Conservation (phyloP, 2,113 vertebrate genomes). For the Cyrtonyx montezumae region DNA sequence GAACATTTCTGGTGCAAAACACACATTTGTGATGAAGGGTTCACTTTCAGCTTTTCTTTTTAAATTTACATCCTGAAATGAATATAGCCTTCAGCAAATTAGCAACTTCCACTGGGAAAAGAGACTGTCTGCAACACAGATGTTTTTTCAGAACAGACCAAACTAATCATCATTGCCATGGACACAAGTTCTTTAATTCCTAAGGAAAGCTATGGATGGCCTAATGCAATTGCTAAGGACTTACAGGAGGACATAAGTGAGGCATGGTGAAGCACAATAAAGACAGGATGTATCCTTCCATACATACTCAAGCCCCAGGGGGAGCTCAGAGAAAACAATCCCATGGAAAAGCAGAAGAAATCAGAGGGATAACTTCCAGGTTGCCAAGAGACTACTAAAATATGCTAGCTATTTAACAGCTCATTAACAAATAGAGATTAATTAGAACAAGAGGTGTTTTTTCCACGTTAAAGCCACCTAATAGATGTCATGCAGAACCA, state of each 20-base stretch:
- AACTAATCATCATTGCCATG: background rate
- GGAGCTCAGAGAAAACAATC: background rate
- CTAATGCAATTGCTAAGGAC: background rate
- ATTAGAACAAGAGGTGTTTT: background rate
- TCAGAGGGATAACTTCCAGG: background rate
- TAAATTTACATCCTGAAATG: background rate
- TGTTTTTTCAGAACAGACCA: slow-evolving; percentile 11
- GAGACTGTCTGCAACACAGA: background rate
- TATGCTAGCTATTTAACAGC: background rate
- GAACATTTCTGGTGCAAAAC: background rate
- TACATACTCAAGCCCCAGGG: rapidly evolving
- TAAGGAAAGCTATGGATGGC: background rate
- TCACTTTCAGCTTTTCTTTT: background rate
- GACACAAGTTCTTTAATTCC: slow-evolving; percentile 3
- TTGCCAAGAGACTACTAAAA: slow-evolving; percentile 22
- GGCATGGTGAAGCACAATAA: background rate
- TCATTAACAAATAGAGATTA: slow-evolving; percentile 21
- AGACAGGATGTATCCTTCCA: background rate
- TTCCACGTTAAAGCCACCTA: background rate
- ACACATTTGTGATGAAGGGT: background rate
- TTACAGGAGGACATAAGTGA: background rate
- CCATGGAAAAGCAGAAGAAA: background rate
- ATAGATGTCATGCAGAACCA: background rate
- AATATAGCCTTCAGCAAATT: slow-evolving; percentile 13
- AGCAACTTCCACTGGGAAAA: slow-evolving; percentile 27